Evolutionary conservation across 2,113 vertebrate genomes (phyloP), one percentile per base, ranked within the genome.

Genomic region (Sceloporus undulatus): DNA sequence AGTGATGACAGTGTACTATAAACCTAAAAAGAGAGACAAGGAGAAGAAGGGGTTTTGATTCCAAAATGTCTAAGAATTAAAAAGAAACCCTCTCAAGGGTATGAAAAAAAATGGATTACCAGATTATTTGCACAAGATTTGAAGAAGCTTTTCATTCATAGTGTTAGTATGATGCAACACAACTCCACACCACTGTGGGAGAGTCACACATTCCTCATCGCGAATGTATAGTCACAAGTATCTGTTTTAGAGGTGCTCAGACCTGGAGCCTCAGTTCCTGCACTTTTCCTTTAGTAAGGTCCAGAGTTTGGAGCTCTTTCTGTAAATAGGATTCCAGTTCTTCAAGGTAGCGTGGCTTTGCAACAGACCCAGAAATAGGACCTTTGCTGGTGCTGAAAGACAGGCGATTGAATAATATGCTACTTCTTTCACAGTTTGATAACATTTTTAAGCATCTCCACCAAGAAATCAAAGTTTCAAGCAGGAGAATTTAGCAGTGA

Each of bases 261-360:
- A 98, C 97, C 97, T 98, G 97, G 7, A 98, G 96, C 90, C 93
- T 97, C 77, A 96, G 91, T 79, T 98, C 96, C 91, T 97, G 97
- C 5, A 88, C 62, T 29, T 96, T 95, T 18, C 96, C 95, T 29
- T 94, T 91, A 10, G 92, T 84, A 18, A 95, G 42, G 88, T 93
- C 94, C 82, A 98, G 93, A 62, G 91, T 65, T 8, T 95, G 94
- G 27, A 98, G 95, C 88, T 98, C 97, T 91, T 95, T 96, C 86
- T 92, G 95, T 73, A 97, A 91, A 86, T 96, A 97, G 76, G 87
- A 93, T 87, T 98, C 96, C 87, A 98, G 92, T 25, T 97, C 93
- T 89, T 98, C 91, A 65, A 97, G 95, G 82, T 97, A 93, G 59
- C 59, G 90, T 1, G 97, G 98, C 91, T 98, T 98, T 90, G 96